Percentiles rank a stretch among this genome's conserved stretches.
These are phyloP conservation scores for Matsumyia berberina DNA, from an alignment of 2,888 invertebrate genomes.

Conservation along the genomic window DNA sequence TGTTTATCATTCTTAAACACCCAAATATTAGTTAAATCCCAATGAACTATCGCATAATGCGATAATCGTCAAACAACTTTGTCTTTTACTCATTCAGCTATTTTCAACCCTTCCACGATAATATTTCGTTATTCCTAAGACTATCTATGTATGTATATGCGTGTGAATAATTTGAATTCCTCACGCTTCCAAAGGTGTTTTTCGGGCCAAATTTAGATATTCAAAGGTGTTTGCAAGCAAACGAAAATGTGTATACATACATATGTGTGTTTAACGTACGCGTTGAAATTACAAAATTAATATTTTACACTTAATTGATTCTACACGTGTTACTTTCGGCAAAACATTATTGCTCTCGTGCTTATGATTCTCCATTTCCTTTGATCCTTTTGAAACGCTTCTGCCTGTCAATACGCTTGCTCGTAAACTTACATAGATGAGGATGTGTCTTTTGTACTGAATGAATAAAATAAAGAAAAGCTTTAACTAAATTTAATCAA, in stretches of 20 bases:
- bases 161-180: neutral
- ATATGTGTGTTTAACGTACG: neutral
- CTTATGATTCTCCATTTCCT: conserved; percentile 18
- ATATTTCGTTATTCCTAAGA: neutral
- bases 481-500: neutral
- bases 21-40: too few relatives aligned
- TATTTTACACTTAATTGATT: conserved; percentile 23
- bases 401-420: neutral
- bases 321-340: conserved; percentile 20
- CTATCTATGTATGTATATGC: neutral
- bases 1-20: too few relatives aligned
- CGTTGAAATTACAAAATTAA: conserved; percentile 16
- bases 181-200: neutral
- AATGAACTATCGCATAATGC: neutral
- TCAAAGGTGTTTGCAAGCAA: neutral
- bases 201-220: conserved; percentile 10
- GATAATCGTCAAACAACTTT: neutral
- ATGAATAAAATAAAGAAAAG: conserved; percentile 11
- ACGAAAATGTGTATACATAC: neutral
- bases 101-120: neutral
- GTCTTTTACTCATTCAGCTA: neutral
- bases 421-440: too few relatives aligned
- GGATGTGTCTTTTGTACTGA: conserved; percentile 5
- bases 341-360: conserved; percentile 24
- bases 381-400: conserved; percentile 21